Percentiles rank a stretch among this genome's conserved stretches.
These are phyloP conservation scores for Scomber japonicus DNA, from an alignment of 2,113 vertebrate species.

Conservation along the genomic window DNA sequence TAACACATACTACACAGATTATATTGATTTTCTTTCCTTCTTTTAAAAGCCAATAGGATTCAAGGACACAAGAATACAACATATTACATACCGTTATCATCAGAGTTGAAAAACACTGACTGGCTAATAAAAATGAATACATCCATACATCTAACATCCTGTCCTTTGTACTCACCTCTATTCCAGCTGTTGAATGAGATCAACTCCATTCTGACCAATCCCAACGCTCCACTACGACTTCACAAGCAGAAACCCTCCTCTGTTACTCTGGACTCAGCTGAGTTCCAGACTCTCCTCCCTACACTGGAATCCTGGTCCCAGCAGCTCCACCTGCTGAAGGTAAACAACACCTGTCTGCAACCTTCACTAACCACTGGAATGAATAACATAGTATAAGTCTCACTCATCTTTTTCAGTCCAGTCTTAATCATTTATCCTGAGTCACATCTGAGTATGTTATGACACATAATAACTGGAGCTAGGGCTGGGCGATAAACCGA, in stretches of 20 bases:
- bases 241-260: slow-evolving; percentile 74
- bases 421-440: too few species aligned
- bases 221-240: slow-evolving; percentile 81
- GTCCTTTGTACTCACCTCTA: slow-evolving; percentile 12
- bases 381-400: too few species aligned
- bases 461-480: too few species aligned
- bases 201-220: slow-evolving; percentile 81
- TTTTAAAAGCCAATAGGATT: neutral
- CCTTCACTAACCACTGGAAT: neutral
- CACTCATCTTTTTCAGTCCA: too few species aligned
- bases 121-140: too few species aligned
- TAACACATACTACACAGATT: too few species aligned
- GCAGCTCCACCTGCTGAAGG: slow-evolving; percentile 88
- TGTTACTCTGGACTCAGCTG: slow-evolving; percentile 55
- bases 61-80: too few species aligned
- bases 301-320: slow-evolving; percentile 90
- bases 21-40: neutral
- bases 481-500: too few species aligned
- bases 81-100: too few species aligned
- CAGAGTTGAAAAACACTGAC: too few species aligned
- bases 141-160: neutral
- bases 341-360: slow-evolving; percentile 55
- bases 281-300: slow-evolving; percentile 86
- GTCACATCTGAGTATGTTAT: too few species aligned
- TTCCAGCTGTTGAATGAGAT: slow-evolving; percentile 86